These are phyloP conservation scores for Leptinotarsa undecemlineata DNA, from an alignment of 1,140 invertebrate species.

Conservation along the genomic window DNA sequence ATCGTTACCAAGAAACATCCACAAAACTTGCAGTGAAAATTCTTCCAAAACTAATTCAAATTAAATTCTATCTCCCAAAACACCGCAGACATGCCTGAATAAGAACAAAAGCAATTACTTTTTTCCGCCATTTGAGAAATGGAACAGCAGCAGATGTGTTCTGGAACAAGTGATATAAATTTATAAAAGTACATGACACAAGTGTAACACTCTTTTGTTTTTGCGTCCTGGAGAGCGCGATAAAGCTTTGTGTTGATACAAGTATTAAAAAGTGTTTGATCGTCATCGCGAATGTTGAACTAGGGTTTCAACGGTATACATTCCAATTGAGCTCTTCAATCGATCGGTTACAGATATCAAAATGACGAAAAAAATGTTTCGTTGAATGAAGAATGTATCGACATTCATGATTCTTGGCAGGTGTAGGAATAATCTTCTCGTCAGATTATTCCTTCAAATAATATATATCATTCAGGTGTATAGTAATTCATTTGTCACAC, in stretches of 20 bases:
- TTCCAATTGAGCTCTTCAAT: too few species aligned
- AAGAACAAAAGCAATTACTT: slow-evolving; percentile 19
- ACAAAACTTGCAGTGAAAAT: slow-evolving; percentile 4
- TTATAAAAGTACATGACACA: slow-evolving; percentile 16
- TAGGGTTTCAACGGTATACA: too few species aligned
- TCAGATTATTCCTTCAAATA: too few species aligned
- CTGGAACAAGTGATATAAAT: slow-evolving; percentile 18
- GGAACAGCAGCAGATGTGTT: slow-evolving; percentile 10
- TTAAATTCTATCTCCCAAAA: slow-evolving; percentile 9
- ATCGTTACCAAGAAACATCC: background rate
- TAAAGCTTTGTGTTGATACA: slow-evolving; percentile 1
- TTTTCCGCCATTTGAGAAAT: slow-evolving; percentile 3
- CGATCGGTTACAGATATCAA: too few species aligned
- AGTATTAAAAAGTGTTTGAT: background rate
- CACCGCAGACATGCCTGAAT: slow-evolving; percentile 8
- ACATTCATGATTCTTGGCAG: too few species aligned
- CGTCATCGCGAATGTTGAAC: background rate
- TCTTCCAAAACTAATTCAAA: slow-evolving; percentile 13
- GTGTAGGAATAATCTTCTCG: too few species aligned
- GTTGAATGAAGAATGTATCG: too few species aligned
- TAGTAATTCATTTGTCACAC: too few species aligned
- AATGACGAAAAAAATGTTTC: too few species aligned
- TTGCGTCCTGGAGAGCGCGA: background rate
- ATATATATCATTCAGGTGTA: too few species aligned
- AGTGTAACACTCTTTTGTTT: slow-evolving; percentile 13